phyloP scores from a whole-genome alignment of 2,113 vertebrate species.

The Solenodon paradoxus region DNA sequence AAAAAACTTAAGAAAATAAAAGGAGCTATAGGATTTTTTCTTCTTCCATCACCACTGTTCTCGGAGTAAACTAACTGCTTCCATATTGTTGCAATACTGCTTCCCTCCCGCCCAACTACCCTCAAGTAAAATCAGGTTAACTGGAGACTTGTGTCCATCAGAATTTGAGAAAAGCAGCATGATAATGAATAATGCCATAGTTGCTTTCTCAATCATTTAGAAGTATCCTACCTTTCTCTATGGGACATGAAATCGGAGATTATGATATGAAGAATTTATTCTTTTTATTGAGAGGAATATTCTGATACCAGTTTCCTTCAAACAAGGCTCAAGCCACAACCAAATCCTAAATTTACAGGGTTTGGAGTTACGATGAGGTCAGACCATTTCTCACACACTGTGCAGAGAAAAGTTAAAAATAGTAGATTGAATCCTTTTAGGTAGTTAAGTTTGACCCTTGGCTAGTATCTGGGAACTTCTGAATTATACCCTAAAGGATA shows the following conservation, averaged over 20 bases:
- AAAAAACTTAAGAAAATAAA: background rate
- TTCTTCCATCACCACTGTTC: background rate
- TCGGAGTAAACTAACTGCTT: background rate
- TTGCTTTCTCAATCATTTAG: background rate
- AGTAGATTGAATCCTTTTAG: background rate
- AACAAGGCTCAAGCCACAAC: background rate
- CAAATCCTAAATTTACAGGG: background rate
- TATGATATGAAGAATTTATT: background rate
- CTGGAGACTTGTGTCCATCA: background rate
- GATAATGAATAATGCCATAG: background rate
- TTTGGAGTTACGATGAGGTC: background rate
- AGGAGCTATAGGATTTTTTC: fast-evolving
- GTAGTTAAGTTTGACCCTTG: background rate
- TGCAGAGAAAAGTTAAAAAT: background rate
- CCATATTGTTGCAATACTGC: background rate
- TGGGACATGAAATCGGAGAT: background rate
- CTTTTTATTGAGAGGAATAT: background rate
- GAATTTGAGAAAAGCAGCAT: background rate
- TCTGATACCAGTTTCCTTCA: background rate
- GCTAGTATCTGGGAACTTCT: background rate
- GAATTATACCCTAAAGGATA: background rate
- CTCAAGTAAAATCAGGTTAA: background rate
- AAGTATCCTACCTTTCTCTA: background rate
- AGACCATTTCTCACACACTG: background rate
- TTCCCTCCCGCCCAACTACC: background rate